phyloP scores from a whole-genome alignment of 1,140 invertebrate species.

The Cheumatopsyche charites region DNA sequence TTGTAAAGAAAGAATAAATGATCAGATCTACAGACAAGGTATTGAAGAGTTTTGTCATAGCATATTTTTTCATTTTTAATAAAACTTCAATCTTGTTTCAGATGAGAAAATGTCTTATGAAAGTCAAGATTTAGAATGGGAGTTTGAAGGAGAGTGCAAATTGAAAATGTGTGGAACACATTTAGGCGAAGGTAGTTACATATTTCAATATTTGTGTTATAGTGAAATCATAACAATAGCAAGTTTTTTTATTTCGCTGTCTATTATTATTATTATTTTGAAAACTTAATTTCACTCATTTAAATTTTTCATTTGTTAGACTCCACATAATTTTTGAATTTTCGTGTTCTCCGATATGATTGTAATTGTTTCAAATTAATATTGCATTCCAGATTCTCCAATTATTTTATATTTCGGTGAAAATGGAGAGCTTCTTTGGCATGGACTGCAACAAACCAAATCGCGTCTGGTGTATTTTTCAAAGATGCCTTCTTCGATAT shows the following conservation, averaged over 20 bases:
- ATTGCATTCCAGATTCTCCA: constrained; percentile 19
- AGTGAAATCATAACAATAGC: background rate
- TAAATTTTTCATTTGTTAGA: too few relatives aligned
- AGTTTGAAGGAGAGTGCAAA: background rate
- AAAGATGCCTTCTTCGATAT: background rate
- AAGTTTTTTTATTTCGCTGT: background rate
- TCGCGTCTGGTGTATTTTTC: constrained; percentile 14
- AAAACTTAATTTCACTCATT: background rate
- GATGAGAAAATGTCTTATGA: background rate
- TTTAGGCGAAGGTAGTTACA: constrained; percentile 16
- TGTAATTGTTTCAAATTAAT: background rate
- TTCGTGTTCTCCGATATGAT: too few relatives aligned
- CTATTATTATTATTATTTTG: background rate
- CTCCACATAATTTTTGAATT: too few relatives aligned
- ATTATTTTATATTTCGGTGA: constrained; percentile 25
- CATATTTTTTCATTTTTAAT: background rate
- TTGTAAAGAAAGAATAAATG: too few relatives aligned
- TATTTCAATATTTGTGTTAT: background rate
- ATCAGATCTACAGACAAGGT: too few relatives aligned
- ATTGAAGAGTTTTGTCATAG: background rate
- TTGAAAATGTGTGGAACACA: constrained; percentile 28
- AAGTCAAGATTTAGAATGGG: constrained; percentile 6
- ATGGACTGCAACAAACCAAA: constrained; percentile 11
- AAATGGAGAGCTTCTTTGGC: constrained; percentile 12
- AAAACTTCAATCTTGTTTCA: background rate